A percentile compares a stretch with the other conserved stretches of the same genome.
phyloP scores from a whole-genome alignment of 2,797 vertebrate genomes.

The Eulemur mongoz region DNA sequence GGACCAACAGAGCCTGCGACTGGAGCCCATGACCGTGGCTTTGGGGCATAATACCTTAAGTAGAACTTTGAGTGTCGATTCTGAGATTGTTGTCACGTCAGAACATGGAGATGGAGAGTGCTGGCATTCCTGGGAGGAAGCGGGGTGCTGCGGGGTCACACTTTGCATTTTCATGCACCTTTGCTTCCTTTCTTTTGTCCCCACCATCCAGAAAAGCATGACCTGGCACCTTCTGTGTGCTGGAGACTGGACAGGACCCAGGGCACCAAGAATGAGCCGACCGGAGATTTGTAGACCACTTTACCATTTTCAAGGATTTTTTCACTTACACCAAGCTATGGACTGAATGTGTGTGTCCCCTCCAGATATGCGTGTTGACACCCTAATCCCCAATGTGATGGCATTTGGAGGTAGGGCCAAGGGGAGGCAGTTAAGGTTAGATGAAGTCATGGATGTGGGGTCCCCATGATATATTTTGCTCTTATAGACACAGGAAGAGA shows the following conservation, averaged over 20 bases:
- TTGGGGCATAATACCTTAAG: background rate
- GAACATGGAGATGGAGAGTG: background rate
- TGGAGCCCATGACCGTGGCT: background rate
- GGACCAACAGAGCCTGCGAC: background rate
- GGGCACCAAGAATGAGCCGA: background rate
- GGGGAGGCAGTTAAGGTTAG: background rate
- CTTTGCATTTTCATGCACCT: accelerated
- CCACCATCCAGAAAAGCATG: background rate
- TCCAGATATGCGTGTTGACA: accelerated
- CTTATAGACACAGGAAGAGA: background rate
- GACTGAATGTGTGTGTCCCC: background rate
- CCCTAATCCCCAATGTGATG: background rate
- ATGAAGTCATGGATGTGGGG: background rate
- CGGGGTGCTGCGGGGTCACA: accelerated
- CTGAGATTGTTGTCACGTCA: background rate
- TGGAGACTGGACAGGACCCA: background rate
- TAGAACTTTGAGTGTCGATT: accelerated
- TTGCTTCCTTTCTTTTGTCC: background rate
- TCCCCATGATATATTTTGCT: no score
- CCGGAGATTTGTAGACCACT: background rate
- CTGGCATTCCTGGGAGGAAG: background rate
- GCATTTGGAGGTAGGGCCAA: background rate
- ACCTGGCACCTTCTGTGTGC: accelerated
- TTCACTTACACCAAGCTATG: accelerated
- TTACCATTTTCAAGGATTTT: background rate